Percentiles rank a stretch among this genome's conserved stretches.
These are phyloP conservation scores for Odontamblyopus lacepedii DNA, from an alignment of 2,797 vertebrate species.

Conservation along the genomic window DNA sequence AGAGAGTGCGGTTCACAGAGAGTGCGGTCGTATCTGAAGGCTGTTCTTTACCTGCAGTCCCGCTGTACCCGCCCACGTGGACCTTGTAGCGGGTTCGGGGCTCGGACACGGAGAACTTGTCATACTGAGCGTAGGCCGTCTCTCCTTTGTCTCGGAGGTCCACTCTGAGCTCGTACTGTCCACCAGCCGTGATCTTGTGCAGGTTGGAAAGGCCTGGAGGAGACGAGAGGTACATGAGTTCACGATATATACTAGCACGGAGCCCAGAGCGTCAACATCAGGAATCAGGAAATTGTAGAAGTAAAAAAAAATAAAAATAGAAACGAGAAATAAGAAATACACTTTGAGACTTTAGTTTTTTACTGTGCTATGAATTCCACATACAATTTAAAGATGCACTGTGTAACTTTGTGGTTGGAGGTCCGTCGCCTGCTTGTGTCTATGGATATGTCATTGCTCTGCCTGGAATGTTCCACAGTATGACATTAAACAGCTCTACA, in stretches of 20 bases:
- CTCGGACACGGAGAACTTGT: constrained; percentile 89
- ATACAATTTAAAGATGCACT: background rate
- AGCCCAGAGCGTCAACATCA: too few relatives aligned
- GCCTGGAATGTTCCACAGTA: too few relatives aligned
- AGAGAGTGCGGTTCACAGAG: too few relatives aligned
- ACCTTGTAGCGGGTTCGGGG: constrained; percentile 87
- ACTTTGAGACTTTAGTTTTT: background rate
- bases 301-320: too few relatives aligned
- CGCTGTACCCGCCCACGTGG: constrained; percentile 91
- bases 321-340: background rate
- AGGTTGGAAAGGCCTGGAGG: constrained; percentile 88
- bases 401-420: too few relatives aligned
- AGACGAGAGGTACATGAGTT: background rate
- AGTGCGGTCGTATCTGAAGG: too few relatives aligned
- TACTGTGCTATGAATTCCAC: background rate
- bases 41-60: constrained; percentile 85
- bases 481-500: too few relatives aligned
- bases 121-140: constrained; percentile 87
- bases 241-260: too few relatives aligned
- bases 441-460: too few relatives aligned
- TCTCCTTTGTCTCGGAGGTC: constrained; percentile 89
- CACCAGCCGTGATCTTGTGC: constrained; percentile 90
- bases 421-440: too few relatives aligned
- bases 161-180: constrained; percentile 92
- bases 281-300: too few relatives aligned